Evolutionary conservation across 1,140 invertebrate genomes (phyloP).

Genomic region (Conopomorpha cramerella): DNA sequence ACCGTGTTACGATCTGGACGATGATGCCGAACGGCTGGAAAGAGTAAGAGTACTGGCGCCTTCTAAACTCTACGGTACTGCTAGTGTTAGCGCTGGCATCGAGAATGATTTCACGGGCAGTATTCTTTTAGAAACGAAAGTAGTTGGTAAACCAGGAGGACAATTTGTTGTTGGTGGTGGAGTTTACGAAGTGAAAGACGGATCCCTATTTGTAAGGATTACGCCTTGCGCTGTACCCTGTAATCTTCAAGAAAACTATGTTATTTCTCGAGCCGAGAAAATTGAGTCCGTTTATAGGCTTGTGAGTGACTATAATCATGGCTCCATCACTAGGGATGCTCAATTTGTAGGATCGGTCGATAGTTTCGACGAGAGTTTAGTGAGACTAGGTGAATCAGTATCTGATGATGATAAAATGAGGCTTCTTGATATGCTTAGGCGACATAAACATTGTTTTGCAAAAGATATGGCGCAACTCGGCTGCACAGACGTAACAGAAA

Average conservation of each 20-base stretch:
- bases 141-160: conserved; percentile 3
- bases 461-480: conserved; percentile 8
- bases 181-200: background rate
- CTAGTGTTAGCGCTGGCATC: conserved; percentile 1
- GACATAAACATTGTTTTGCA: conserved; percentile 13
- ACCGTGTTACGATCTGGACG: background rate
- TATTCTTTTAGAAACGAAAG: background rate
- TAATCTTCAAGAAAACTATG: background rate
- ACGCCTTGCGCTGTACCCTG: background rate
- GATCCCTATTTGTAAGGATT: background rate
- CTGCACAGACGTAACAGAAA: conserved; percentile 4
- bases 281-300: conserved; percentile 1
- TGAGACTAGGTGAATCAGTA: background rate
- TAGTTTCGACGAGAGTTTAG: background rate
- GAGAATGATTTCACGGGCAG: background rate
- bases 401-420: background rate
- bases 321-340: background rate
- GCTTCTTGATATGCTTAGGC: conserved; percentile 1
- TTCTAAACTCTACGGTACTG: background rate
- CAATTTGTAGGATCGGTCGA: background rate
- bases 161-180: conserved; percentile 3
- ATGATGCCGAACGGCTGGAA: background rate
- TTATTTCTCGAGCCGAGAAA: conserved; percentile 2
- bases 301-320: background rate
- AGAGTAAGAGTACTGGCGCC: background rate